Evolutionary conservation across 2,797 vertebrate genomes (phyloP).

Genomic region (Spheniscus humboldti): DNA sequence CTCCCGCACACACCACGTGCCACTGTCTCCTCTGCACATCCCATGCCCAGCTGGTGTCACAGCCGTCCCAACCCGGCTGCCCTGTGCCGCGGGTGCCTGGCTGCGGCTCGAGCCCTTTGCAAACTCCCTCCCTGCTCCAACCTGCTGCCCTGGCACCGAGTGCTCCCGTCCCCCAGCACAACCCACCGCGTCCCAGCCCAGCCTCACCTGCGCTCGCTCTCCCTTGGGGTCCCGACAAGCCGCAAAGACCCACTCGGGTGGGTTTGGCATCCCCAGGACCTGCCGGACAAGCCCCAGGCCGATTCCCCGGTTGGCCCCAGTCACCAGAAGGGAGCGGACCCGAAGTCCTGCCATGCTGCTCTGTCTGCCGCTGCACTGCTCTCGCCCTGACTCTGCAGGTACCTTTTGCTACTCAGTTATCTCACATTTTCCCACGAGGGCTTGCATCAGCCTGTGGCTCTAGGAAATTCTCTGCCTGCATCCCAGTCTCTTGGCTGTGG

Average conservation of each 20-base stretch:
- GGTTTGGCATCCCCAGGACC: background rate
- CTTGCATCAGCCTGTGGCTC: background rate
- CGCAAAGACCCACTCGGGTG: conserved; percentile 58
- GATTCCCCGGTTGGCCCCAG: conserved; percentile 70
- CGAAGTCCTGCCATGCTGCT: background rate
- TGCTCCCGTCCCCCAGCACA: background rate
- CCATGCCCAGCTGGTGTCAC: too few relatives aligned
- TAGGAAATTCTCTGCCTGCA: background rate
- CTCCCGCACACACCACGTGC: fast-evolving
- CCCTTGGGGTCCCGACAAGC: conserved; percentile 65
- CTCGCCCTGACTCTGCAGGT: background rate
- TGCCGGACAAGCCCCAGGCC: conserved; percentile 69
- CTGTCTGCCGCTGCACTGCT: background rate
- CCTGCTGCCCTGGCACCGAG: fast-evolving
- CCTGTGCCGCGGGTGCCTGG: fast-evolving
- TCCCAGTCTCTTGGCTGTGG: background rate
- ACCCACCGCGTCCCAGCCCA: fast-evolving
- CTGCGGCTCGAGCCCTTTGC: background rate
- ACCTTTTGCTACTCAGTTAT: background rate
- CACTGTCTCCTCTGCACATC: background rate
- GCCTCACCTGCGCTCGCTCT: background rate
- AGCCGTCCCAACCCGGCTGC: fast-evolving
- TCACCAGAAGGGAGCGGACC: conserved; percentile 34
- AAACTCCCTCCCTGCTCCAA: too few relatives aligned
- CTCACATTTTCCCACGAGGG: background rate